Evolutionary conservation across 2,797 vertebrate species (phyloP), one percentile per base, ranked within the genome.

Genomic region (Phalanger gymnotis): DNA sequence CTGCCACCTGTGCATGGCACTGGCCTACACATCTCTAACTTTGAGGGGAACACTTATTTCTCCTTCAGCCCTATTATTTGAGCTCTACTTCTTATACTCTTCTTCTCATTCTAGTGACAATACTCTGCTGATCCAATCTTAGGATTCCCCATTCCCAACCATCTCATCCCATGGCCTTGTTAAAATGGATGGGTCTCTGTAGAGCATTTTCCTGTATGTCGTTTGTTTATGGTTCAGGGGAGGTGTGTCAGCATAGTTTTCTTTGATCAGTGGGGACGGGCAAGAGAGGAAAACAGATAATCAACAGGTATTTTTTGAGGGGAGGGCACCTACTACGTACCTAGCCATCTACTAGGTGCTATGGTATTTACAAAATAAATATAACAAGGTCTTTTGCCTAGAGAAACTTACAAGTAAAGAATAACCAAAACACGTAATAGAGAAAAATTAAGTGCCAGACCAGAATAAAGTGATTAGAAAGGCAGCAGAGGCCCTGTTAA

Each of bases 261-360:
- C 96, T 93, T 93, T 97, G 57, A 73, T 94, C 3, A 28, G 22
- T 96, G 27, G 31, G 66, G 92, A 81, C 94, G 73, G 95, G n/a
- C 28, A 91, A 51, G 92, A 53, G 61, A 93, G n/a, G 19, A 58
- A 94, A 54, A 40, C 94, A 96, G 57, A 91, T 66, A 92, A 52
- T 94, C 12, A 94, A 81, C 22, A 94, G 95, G 52, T n/a, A 81
- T 54, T 95, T 96, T 91, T n/a, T 27, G 73, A 47, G 22, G 16
- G 66, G 19, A 30, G 92, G 61, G 34, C 10, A 58, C 11, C 34
- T 92, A 6, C 14, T 53, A 53, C 53, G 54, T 94, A 16, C 4
- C 52, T 94, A 97, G 95, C 96, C 96, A 57, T 97, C 93, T 87
- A 97, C n/a, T 22, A 93, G 92, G 90, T 96, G 91, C 94, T 96